phyloP scores from a whole-genome alignment of 2,888 invertebrate species.

The Rutpela maculata region DNA sequence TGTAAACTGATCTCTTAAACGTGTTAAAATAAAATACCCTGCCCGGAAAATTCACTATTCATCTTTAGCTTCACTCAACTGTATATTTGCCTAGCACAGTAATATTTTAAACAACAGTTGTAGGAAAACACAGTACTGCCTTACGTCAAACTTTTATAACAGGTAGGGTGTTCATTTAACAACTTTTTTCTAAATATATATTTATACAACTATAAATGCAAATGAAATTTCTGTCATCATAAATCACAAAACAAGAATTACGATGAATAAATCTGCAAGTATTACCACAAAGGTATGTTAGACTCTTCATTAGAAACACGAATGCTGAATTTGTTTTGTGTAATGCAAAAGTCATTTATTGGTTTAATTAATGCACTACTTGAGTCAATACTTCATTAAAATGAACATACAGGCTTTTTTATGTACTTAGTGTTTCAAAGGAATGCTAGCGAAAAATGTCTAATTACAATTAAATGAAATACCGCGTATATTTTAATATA shows the following conservation, averaged over 20 bases:
- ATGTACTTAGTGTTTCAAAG: slow-evolving; percentile 12
- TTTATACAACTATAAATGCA: too few species aligned
- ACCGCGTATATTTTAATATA: slow-evolving; percentile 23
- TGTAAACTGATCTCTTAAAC: too few species aligned
- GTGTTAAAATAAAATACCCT: too few species aligned
- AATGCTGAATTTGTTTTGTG: neutral
- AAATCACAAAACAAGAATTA: neutral
- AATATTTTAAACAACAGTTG: too few species aligned
- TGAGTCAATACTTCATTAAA: neutral
- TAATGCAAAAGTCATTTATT: neutral
- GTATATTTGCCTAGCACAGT: too few species aligned
- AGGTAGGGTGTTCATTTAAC: too few species aligned
- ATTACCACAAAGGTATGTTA: neutral
- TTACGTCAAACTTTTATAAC: too few species aligned
- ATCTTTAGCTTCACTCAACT: too few species aligned
- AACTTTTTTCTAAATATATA: too few species aligned
- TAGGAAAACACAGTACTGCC: too few species aligned
- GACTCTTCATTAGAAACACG: neutral
- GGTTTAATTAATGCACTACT: neutral
- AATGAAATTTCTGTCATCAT: too few species aligned
- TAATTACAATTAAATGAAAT: slow-evolving; percentile 22
- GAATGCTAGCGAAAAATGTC: slow-evolving; percentile 5
- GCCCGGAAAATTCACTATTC: too few species aligned
- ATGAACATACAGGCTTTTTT: neutral
- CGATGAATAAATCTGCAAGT: neutral